A percentile compares a stretch with the other conserved stretches of the same genome.
phyloP scores from a whole-genome alignment of 2,113 vertebrate species.

The Mobula hypostoma region DNA sequence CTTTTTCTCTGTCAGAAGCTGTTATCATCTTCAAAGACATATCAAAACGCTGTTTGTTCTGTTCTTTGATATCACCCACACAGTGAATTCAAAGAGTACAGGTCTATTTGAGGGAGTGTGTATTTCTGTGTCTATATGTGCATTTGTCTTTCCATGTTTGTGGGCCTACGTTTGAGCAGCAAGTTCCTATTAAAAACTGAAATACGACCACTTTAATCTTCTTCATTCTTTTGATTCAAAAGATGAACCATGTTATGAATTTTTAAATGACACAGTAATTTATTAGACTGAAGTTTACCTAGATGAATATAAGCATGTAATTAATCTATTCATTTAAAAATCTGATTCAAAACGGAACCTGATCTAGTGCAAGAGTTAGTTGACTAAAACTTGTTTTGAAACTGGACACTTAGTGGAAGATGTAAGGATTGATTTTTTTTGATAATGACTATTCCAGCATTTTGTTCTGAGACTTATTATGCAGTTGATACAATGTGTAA shows the following conservation, averaged over 20 bases:
- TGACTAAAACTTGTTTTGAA: not conserved
- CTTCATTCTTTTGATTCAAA: slow-evolving; percentile 42
- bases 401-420: not conserved
- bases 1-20: slow-evolving; percentile 66
- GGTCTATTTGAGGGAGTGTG: slow-evolving; percentile 68
- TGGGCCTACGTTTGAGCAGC: slow-evolving; percentile 63
- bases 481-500: not conserved
- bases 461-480: not conserved
- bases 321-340: slow-evolving; percentile 19
- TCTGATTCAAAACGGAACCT: not conserved
- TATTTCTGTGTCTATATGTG: slow-evolving; percentile 60
- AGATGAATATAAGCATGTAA: not conserved
- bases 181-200: slow-evolving; percentile 67
- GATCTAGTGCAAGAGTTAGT: not conserved
- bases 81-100: slow-evolving; percentile 74
- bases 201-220: slow-evolving; percentile 62
- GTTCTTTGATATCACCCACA: slow-evolving; percentile 76
- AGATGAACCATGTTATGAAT: slow-evolving; percentile 1
- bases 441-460: not conserved
- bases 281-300: slow-evolving; percentile 25
- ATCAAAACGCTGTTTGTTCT: slow-evolving; percentile 89
- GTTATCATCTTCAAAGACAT: slow-evolving; percentile 83
- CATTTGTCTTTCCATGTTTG: slow-evolving; percentile 70
- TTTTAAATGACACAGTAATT: not conserved
- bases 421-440: not conserved